Percentiles rank a stretch among this genome's conserved stretches.
Evolutionary conservation across 1,140 invertebrate species (phyloP).

Genomic region (Ceratosolen fusciceps): DNA sequence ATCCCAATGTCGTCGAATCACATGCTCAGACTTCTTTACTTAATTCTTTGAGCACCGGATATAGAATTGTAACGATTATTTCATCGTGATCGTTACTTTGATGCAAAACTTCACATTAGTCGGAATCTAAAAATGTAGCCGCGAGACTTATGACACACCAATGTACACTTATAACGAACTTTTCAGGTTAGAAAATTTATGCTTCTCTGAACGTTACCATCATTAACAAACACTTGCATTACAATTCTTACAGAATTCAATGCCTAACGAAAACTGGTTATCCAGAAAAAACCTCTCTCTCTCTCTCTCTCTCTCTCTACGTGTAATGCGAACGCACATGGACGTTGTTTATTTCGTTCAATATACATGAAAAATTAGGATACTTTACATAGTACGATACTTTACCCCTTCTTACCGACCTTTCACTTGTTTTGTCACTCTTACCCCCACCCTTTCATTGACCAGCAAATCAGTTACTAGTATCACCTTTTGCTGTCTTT

Average conservation of each 20-base stretch:
- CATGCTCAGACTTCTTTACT: too few species aligned
- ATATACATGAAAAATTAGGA: neutral
- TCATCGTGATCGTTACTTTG: too few species aligned
- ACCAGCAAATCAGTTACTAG: neutral
- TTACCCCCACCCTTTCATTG: neutral
- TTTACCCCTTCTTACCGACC: neutral
- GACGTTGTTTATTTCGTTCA: constrained; percentile 2
- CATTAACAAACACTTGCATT: too few species aligned
- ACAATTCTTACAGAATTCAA: neutral
- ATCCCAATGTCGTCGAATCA: too few species aligned
- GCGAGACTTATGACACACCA: neutral
- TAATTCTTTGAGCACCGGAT: too few species aligned
- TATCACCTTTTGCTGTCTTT: neutral
- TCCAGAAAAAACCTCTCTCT: constrained; percentile 23
- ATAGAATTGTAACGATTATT: too few species aligned
- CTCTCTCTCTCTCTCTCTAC: too few species aligned
- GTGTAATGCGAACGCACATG: neutral
- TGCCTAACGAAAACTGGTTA: constrained; percentile 11
- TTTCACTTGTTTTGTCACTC: neutral
- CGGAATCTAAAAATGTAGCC: too few species aligned
- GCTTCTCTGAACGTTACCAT: neutral
- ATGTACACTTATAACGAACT: neutral
- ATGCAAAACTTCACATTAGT: too few species aligned
- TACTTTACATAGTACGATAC: neutral
- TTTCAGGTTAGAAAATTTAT: constrained; percentile 33